phyloP scores from a whole-genome alignment of 1,140 invertebrate species.

The Zaprionus tsacasi region DNA sequence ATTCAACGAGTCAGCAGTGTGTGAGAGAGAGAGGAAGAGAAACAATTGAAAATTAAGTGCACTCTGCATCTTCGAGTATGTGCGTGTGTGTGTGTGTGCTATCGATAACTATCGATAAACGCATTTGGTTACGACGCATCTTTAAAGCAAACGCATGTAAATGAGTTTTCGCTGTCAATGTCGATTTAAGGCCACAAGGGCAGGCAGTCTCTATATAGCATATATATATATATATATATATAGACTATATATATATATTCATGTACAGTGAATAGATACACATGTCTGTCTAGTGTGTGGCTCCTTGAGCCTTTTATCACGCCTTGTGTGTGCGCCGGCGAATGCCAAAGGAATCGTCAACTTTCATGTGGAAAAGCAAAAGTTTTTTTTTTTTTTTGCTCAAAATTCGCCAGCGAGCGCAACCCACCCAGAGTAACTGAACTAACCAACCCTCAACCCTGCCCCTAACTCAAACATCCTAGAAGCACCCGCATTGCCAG shows the following conservation, averaged over 20 bases:
- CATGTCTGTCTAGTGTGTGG: not conserved
- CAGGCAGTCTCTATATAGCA: conserved; percentile 1
- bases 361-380: conserved; percentile 42
- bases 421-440: not conserved
- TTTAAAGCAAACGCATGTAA: not conserved
- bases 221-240: not conserved
- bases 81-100: not conserved
- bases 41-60: no score
- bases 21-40: no score
- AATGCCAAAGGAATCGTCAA: conserved; percentile 39
- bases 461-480: no score
- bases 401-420: conserved; percentile 55
- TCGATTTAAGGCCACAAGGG: conserved; percentile 15
- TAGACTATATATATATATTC: not conserved
- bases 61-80: no score
- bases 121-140: not conserved
- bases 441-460: conserved; percentile 2
- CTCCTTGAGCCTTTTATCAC: conserved; percentile 29
- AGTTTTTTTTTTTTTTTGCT: conserved; percentile 31
- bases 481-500: not conserved
- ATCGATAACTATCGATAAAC: not conserved
- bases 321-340: conserved; percentile 19
- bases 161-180: not conserved
- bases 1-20: not conserved
- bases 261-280: not conserved